Conservation (phyloP, 2,888 invertebrate genomes). For the Myopa testacea region DNA sequence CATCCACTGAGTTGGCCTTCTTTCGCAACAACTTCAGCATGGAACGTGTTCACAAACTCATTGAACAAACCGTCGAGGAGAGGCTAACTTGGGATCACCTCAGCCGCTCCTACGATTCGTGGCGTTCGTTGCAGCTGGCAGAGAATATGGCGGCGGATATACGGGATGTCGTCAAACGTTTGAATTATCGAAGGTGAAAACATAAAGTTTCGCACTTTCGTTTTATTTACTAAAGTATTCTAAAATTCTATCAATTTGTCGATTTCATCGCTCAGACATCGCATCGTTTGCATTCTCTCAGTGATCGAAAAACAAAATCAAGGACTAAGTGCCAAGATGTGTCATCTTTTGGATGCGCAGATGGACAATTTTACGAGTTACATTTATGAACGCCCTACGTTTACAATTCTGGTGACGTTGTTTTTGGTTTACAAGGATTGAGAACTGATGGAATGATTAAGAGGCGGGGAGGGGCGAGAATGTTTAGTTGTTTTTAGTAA, state of each 20-base stretch:
- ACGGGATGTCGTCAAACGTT: slow-evolving; percentile 61
- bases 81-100: slow-evolving; percentile 66
- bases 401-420: slow-evolving; percentile 63
- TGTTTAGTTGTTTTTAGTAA: too few relatives aligned
- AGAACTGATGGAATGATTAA: background rate
- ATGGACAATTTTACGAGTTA: slow-evolving; percentile 65
- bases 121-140: slow-evolving; percentile 64
- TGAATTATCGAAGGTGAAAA: slow-evolving; percentile 62
- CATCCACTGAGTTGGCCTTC: slow-evolving; percentile 60
- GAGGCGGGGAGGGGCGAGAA: background rate
- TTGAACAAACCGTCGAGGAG: slow-evolving; percentile 64
- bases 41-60: slow-evolving; percentile 65
- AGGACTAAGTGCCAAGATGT: slow-evolving; percentile 64
- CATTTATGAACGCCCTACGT: slow-evolving; percentile 64
- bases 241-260: slow-evolving; percentile 2
- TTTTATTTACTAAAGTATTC: background rate
- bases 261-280: slow-evolving; percentile 56
- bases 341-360: slow-evolving; percentile 64
- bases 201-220: background rate
- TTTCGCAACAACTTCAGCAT: slow-evolving; percentile 65
- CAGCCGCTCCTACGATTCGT: slow-evolving; percentile 67
- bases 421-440: slow-evolving; percentile 66
- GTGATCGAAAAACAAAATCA: slow-evolving; percentile 67
- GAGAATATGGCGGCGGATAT: slow-evolving; percentile 63
- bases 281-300: slow-evolving; percentile 66